Evolutionary conservation across 1,140 invertebrate species (phyloP).

Genomic region (Drosophila triauraria): DNA sequence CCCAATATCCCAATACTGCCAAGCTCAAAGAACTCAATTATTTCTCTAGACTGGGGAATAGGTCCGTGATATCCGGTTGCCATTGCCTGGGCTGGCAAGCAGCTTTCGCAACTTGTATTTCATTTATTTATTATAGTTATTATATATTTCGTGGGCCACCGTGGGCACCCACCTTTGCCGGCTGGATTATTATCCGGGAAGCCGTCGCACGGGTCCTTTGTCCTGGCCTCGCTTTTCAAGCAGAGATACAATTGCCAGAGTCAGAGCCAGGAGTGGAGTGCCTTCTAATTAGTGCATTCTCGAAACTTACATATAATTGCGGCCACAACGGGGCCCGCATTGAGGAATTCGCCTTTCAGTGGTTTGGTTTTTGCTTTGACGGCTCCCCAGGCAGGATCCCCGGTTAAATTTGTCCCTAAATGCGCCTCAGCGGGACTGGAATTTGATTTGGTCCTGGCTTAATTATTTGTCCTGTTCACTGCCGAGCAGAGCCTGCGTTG

Average conservation of each 20-base stretch:
- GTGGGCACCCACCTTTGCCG: too few relatives aligned
- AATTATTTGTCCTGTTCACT: conserved; percentile 7
- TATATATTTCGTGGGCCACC: too few relatives aligned
- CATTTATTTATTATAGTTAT: too few relatives aligned
- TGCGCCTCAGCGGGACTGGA: neutral
- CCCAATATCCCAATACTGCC: too few relatives aligned
- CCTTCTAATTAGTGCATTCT: conserved; percentile 2
- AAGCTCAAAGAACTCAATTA: too few relatives aligned
- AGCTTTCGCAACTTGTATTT: too few relatives aligned
- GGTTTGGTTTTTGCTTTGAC: conserved; percentile 1
- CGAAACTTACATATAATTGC: neutral
- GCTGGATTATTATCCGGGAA: too few relatives aligned
- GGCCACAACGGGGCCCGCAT: neutral
- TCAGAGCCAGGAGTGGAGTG: neutral
- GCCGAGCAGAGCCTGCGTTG: neutral
- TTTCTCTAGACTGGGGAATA: too few relatives aligned
- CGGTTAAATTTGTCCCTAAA: neutral
- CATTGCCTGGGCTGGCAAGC: too few relatives aligned
- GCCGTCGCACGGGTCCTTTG: neutral
- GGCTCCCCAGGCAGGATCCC: neutral
- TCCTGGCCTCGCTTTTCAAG: neutral
- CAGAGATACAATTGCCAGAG: neutral
- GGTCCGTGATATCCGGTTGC: too few relatives aligned
- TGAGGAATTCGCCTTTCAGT: neutral
- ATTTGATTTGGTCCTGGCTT: neutral